These are phyloP conservation scores for Liopterus haemorrhoidalis DNA, from an alignment of 2,888 invertebrate species.

Conservation along the genomic window DNA sequence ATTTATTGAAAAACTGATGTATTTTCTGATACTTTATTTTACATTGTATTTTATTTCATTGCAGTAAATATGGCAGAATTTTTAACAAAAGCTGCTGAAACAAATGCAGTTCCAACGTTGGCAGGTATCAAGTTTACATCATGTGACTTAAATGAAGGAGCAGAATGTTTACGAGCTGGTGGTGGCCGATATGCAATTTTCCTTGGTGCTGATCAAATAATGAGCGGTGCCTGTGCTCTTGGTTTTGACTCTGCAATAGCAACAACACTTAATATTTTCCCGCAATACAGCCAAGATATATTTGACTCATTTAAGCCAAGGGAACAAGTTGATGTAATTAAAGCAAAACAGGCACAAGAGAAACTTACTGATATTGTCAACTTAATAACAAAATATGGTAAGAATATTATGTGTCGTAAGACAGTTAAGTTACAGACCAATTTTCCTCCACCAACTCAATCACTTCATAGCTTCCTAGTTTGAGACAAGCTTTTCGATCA, in stretches of 20 bases:
- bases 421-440: too few relatives aligned
- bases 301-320: conserved; percentile 48
- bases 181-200: conserved; percentile 54
- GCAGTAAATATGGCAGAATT: conserved; percentile 73
- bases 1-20: conserved; percentile 6
- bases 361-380: conserved; percentile 39
- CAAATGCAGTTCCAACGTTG: conserved; percentile 69
- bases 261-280: conserved; percentile 63
- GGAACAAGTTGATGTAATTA: conserved; percentile 43
- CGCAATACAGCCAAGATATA: conserved; percentile 54
- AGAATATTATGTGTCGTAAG: conserved; percentile 12
- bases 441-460: too few relatives aligned
- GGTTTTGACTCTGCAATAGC: conserved; percentile 70
- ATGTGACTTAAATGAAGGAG: conserved; percentile 62
- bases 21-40: conserved; percentile 12
- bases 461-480: too few relatives aligned
- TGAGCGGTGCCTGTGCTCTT: conserved; percentile 59
- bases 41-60: conserved; percentile 38
- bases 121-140: conserved; percentile 80
- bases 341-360: conserved; percentile 52
- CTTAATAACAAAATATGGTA: conserved; percentile 45
- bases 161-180: conserved; percentile 52
- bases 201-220: conserved; percentile 64
- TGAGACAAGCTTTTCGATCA: too few relatives aligned
- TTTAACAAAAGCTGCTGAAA: conserved; percentile 53